phyloP scores from a whole-genome alignment of 2,113 vertebrate species.

The Paradoxurus hermaphroditus region DNA sequence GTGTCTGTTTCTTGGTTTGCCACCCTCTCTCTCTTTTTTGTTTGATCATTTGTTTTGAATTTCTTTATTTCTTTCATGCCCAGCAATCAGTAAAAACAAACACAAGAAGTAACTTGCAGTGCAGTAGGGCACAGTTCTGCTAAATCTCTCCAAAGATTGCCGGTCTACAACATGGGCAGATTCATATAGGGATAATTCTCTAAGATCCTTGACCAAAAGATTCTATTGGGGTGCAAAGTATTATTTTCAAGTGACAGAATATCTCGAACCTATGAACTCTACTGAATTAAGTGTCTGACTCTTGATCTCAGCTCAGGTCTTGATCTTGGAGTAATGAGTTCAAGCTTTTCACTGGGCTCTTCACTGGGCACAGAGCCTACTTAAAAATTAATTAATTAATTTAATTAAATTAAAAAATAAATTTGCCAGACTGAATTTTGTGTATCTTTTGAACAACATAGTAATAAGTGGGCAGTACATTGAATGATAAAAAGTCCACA shows the following conservation, averaged over 20 bases:
- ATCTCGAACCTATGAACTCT: conserved; percentile 60
- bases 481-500: not conserved
- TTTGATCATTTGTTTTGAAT: too few relatives aligned
- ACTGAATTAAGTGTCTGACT: conserved; percentile 14
- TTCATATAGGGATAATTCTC: not conserved
- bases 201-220: not conserved
- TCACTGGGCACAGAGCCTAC: too few relatives aligned
- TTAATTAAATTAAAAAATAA: too few relatives aligned
- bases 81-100: too few relatives aligned
- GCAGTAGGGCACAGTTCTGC: not conserved
- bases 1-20: too few relatives aligned
- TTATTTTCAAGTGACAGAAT: conserved; percentile 57
- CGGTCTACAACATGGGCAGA: not conserved
- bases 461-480: not conserved
- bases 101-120: not conserved
- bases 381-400: too few relatives aligned
- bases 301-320: too few relatives aligned
- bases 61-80: too few relatives aligned
- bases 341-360: too few relatives aligned
- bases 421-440: not conserved
- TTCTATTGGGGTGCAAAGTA: not conserved
- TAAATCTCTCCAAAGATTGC: not conserved
- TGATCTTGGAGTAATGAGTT: too few relatives aligned
- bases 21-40: too few relatives aligned
- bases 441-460: not conserved